phyloP scores from a whole-genome alignment of 2,888 invertebrate genomes.

The Unio pictorum region DNA sequence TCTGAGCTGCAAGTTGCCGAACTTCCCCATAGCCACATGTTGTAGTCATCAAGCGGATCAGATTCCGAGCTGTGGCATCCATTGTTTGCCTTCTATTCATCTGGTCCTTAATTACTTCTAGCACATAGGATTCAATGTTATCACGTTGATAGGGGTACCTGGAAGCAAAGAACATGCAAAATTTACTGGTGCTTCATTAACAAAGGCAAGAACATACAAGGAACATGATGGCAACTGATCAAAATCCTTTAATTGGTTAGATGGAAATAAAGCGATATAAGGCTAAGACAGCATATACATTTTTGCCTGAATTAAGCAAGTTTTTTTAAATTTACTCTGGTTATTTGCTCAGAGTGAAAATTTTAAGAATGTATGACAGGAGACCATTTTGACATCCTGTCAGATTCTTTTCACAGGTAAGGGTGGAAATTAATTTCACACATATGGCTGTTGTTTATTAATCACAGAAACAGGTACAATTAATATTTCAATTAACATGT shows the following conservation, averaged over 20 bases:
- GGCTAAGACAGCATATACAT: too few relatives aligned
- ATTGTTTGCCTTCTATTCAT: slow-evolving; percentile 88
- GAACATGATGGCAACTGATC: not conserved
- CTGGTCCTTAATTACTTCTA: slow-evolving; percentile 91
- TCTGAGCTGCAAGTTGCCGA: slow-evolving; percentile 83
- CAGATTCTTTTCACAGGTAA: too few relatives aligned
- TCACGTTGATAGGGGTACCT: slow-evolving; percentile 79
- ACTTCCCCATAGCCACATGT: slow-evolving; percentile 91
- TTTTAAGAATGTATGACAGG: too few relatives aligned
- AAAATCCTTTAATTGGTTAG: not conserved
- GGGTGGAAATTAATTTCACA: too few relatives aligned
- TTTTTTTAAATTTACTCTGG: too few relatives aligned
- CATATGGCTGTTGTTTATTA: too few relatives aligned
- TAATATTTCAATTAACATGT: too few relatives aligned
- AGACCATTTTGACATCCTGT: too few relatives aligned
- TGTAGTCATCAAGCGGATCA: slow-evolving; percentile 86
- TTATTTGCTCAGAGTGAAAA: too few relatives aligned
- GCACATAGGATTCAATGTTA: slow-evolving; percentile 83
- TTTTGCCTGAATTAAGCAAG: too few relatives aligned
- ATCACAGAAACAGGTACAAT: too few relatives aligned
- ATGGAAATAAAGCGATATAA: too few relatives aligned
- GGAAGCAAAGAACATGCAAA: not conserved
- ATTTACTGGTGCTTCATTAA: not conserved
- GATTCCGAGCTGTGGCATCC: slow-evolving; percentile 84
- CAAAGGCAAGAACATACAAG: not conserved